These are phyloP conservation scores for Glandiceps talaboti DNA, from an alignment of 53 echinoderm and acorn worm species.

Conservation along the genomic window DNA sequence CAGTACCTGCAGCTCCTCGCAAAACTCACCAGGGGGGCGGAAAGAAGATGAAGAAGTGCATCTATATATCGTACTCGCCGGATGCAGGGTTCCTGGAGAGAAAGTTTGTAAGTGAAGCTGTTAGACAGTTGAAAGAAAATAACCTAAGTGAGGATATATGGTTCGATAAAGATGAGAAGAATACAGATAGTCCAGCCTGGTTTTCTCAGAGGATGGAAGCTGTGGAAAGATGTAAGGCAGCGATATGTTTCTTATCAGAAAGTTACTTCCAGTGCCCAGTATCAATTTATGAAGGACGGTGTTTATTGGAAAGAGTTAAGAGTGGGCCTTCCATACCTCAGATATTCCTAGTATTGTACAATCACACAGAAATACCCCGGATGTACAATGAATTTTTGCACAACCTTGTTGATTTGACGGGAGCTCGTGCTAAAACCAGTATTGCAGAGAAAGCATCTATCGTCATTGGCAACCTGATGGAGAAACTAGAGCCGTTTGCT, in stretches of 20 bases:
- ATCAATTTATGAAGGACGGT: slow-evolving; percentile 77
- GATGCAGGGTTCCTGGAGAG: slow-evolving; percentile 82
- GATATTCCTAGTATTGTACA: slow-evolving; percentile 59
- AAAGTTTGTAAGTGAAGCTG: slow-evolving; percentile 65
- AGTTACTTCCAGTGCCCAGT: slow-evolving; percentile 95
- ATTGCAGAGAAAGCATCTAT: slow-evolving; percentile 68
- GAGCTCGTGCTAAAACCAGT: slow-evolving; percentile 31
- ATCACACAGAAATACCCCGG: slow-evolving; percentile 52
- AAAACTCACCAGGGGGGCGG: neutral
- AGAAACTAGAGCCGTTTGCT: slow-evolving; percentile 56
- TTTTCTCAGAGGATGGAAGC: slow-evolving; percentile 95
- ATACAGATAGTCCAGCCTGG: slow-evolving; percentile 80
- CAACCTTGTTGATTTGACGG: slow-evolving; percentile 44
- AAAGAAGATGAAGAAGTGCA: slow-evolving; percentile 75
- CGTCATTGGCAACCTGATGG: slow-evolving; percentile 62
- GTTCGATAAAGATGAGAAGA: slow-evolving; percentile 95
- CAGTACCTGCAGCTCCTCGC: neutral
- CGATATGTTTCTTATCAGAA: slow-evolving; percentile 59
- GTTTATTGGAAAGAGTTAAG: slow-evolving; percentile 46
- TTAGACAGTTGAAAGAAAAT: slow-evolving; percentile 86
- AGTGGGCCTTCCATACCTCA: slow-evolving; percentile 31
- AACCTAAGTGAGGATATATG: slow-evolving; percentile 81
- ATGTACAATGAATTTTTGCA: slow-evolving; percentile 38
- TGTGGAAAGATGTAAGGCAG: slow-evolving; percentile 74
- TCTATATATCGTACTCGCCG: slow-evolving; percentile 89